A percentile compares a stretch with the other conserved stretches of the same genome.
phyloP scores from a whole-genome alignment of 1,140 invertebrate species.

The Drosophila repleta region DNA sequence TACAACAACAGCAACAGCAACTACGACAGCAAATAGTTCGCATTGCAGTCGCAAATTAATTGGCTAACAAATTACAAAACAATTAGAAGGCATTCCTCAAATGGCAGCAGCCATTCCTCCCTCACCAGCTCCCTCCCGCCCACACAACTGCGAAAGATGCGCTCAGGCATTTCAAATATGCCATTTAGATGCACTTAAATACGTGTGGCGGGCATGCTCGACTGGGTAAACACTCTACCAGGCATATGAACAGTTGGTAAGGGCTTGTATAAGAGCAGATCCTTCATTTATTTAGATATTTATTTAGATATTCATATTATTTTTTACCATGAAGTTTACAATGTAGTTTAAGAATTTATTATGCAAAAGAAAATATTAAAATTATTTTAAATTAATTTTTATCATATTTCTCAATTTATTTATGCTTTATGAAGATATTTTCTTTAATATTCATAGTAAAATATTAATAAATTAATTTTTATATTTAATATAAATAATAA shows the following conservation, averaged over 20 bases:
- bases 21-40: conserved; percentile 44
- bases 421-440: too few species aligned
- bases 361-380: too few species aligned
- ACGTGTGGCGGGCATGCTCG: not conserved
- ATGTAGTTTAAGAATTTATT: not conserved
- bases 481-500: too few species aligned
- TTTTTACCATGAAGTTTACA: not conserved
- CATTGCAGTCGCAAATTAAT: conserved; percentile 77
- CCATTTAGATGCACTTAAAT: conserved; percentile 20
- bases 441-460: too few species aligned
- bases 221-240: conserved; percentile 9
- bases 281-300: not conserved
- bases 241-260: too few species aligned
- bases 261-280: too few species aligned
- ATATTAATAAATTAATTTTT: too few species aligned
- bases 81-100: conserved; percentile 79
- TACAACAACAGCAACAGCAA: conserved; percentile 22
- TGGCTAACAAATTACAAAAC: conserved; percentile 81
- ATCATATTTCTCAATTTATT: not conserved
- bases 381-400: too few species aligned
- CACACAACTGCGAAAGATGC: conserved; percentile 40
- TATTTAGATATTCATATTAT: not conserved
- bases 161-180: conserved; percentile 45
- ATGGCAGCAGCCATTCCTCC: conserved; percentile 58
- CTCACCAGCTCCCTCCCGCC: not conserved